Percentiles rank a stretch among this genome's conserved stretches.
These are phyloP conservation scores for Rhyacophila evoluta DNA, from an alignment of 2,888 invertebrate species.

Conservation along the genomic window DNA sequence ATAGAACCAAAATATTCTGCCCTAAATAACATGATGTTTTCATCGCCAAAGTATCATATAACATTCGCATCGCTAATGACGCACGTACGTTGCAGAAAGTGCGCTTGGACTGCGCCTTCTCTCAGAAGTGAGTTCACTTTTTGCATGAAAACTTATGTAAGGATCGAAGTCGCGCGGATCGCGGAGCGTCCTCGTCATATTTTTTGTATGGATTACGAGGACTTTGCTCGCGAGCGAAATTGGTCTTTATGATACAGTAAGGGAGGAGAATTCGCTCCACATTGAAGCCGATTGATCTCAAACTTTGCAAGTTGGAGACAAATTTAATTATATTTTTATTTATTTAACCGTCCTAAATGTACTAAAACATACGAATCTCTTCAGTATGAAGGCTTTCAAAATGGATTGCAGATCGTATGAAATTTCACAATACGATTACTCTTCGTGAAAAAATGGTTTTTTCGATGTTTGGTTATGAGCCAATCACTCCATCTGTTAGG, in stretches of 20 bases:
- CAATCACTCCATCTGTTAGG: too few species aligned
- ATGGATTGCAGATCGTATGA: too few species aligned
- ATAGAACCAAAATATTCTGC: neutral
- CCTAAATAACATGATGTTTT: neutral
- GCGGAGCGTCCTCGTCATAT: slow-evolving; percentile 2
- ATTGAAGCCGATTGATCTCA: neutral
- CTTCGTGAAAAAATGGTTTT: too few species aligned
- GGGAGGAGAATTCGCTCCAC: slow-evolving; percentile 11
- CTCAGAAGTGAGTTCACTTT: neutral
- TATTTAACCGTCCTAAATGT: too few species aligned
- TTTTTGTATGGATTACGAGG: slow-evolving; percentile 1
- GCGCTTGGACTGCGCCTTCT: slow-evolving; percentile 25
- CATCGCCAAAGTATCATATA: neutral
- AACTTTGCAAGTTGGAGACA: too few species aligned
- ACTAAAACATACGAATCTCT: too few species aligned
- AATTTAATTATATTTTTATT: too few species aligned
- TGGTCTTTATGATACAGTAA: slow-evolving; percentile 13
- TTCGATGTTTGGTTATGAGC: too few species aligned
- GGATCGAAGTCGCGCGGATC: slow-evolving; percentile 19
- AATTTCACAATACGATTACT: too few species aligned
- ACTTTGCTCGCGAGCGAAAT: slow-evolving; percentile 24
- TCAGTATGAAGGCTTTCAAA: too few species aligned
- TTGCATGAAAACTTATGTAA: slow-evolving; percentile 7
- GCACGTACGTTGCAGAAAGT: slow-evolving; percentile 10
- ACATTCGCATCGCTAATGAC: slow-evolving; percentile 38